Percentiles rank a stretch among this genome's conserved stretches.
Evolutionary conservation across 2,113 vertebrate genomes (phyloP).

Genomic region (Chloropsis cyanopogon): DNA sequence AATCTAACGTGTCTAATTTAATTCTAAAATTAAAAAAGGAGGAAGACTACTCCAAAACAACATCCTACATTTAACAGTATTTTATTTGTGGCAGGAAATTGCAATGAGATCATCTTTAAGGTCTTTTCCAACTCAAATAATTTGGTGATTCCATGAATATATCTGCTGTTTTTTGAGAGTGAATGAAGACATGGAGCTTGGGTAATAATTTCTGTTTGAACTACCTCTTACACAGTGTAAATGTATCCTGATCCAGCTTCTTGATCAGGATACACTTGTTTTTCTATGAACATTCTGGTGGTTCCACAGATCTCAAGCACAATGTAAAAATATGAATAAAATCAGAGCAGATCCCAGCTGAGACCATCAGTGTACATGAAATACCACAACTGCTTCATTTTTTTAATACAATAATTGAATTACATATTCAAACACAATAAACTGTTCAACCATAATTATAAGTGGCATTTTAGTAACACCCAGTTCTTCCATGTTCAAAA

Average conservation of each 20-base stretch:
- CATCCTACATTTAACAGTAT: neutral
- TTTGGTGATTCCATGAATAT: neutral
- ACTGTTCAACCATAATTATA: neutral
- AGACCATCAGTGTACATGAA: neutral
- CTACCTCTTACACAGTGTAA: fast-evolving
- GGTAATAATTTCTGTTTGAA: neutral
- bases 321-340: neutral
- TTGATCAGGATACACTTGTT: neutral
- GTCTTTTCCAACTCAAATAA: neutral
- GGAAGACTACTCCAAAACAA: neutral
- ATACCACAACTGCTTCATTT: neutral
- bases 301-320: neutral
- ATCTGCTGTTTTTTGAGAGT: neutral
- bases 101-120: neutral
- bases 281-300: neutral
- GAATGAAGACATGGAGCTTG: neutral
- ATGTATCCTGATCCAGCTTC: neutral
- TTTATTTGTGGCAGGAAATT: neutral
- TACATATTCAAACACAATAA: neutral
- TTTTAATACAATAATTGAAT: neutral
- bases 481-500: neutral
- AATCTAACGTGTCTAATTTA: neutral
- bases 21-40: neutral
- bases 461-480: neutral
- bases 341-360: neutral